Evolutionary conservation across 2,113 vertebrate genomes (phyloP), one percentile per base, ranked within the genome.

Genomic region (Puntigrus tetrazona): DNA sequence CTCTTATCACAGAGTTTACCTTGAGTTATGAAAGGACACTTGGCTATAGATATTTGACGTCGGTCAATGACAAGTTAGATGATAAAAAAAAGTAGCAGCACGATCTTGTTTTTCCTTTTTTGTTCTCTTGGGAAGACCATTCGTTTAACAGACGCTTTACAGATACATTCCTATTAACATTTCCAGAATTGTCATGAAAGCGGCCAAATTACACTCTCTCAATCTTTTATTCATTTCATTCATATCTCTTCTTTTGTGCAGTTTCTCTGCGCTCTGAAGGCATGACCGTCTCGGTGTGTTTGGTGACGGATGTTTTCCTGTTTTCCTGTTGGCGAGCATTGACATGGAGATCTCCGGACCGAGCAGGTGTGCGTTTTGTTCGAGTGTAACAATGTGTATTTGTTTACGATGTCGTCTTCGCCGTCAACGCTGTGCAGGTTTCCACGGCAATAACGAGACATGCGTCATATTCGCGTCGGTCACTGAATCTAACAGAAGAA

Each of bases 281-380:
- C 76, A 38, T 61, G n/a, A 27, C 18, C 27, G 9, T 41, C 74
- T 22, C 29, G 29, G 10, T 63, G 77, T 20, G n/a, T 43, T 61
- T 79, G 77, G n/a, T 63, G 13, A 43, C 63, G 18, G 63, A 63
- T 3, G 14, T 61, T 41, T 77, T 38, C 75, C 75, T 78, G 75
- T 59, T 79, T 41, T 29, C 52, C 27, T 34, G 25, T 57, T 63
- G 27, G 55, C 18, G 36, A 63, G n/a, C 55, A 27, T 43, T 78
- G 77, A 78, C 77, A 78, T 61, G 77, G 52, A 61, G 77, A 57
- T 78, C 20, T 59, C 29, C 16, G 31, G 31, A 78, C 38, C 11
- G 25, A 80, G 43, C 81, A 85, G 85, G 89, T 86, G 83, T 78
- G 78, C 27, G 22, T 57, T 72, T 72, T 86, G 85, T 11, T 38